Base-by-base conservation (phyloP, 2,797 vertebrate species). In the Erpetoichthys calabaricus region DNA sequence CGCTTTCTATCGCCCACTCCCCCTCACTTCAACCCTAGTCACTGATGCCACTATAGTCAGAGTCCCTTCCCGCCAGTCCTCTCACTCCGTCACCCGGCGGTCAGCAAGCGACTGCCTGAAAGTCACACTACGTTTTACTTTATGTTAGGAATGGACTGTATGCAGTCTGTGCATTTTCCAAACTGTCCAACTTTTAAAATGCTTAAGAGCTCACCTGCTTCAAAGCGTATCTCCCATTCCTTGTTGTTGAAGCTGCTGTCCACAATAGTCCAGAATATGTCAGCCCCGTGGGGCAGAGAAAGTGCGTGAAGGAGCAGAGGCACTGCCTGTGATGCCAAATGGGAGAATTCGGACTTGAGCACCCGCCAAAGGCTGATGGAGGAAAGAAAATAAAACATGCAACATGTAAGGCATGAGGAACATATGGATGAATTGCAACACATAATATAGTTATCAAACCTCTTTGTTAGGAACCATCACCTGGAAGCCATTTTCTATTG, bases 201-300 rank as follows among this genome's bases (percentile, higher is more conserved):
- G 25, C 25, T 25, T 25, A 25, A 25, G 25, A 25, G 25, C 78
- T 61, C 76, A 97, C 96, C 96, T 85, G 95, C 93, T 91, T 98
- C 92, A 74, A 99, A 99, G 58, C 96, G 89, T 66, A 89, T 92
- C 79, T 99, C 98, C 96, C 96, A 99, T 72, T 97, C 94, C 76
- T 94, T 91, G 80, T 83, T 96, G 78, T 98, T 99, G 73, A 98
- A 99, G 75, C 91, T 94, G 68, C 81, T 86, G 60, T 97, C 94
- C 73, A 98, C 91, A 67, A 97, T 88, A 64, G 87, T 92, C 96
- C 96, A 99, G 80, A 98, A 98, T 77, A 98, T 97, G 74, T 99
- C 95, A 8, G 94, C 93, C 10, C 95, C 96, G 1, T 91, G 81
- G 51, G 94, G 91, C 75, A 99, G 86, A 0, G 95, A 94, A 57